Percentiles rank a stretch among this genome's conserved stretches.
Evolutionary conservation across 2,113 vertebrate genomes (phyloP).

Genomic region (Notiomystis cincta): DNA sequence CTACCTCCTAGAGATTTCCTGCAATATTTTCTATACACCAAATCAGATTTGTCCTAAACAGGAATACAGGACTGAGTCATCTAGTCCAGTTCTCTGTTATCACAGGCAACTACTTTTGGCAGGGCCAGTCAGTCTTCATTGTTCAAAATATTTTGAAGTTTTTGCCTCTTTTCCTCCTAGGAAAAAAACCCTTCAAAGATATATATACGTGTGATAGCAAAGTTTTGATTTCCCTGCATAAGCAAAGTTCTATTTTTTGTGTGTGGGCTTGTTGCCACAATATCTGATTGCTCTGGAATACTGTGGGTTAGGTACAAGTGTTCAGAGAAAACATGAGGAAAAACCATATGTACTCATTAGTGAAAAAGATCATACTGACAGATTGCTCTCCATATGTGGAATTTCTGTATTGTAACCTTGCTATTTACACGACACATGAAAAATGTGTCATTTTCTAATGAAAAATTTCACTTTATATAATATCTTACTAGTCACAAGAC

Average conservation of each 20-base stretch:
- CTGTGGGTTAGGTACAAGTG: constrained; percentile 33
- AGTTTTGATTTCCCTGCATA: not conserved
- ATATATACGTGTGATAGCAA: not conserved
- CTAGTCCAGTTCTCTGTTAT: not conserved
- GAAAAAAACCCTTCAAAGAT: not conserved
- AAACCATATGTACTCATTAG: constrained; percentile 52
- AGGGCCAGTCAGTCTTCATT: not conserved
- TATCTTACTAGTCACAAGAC: not conserved
- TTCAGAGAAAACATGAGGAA: constrained; percentile 32
- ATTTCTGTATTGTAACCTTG: not conserved
- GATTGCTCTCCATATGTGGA: constrained; percentile 47
- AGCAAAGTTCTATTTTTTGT: not conserved
- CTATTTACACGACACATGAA: constrained; percentile 5
- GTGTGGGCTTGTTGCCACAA: not conserved
- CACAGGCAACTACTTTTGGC: not conserved
- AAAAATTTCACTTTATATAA: not conserved
- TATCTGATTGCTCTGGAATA: constrained; percentile 37
- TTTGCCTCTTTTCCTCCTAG: not conserved
- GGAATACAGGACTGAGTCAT: not conserved
- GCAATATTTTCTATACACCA: not conserved
- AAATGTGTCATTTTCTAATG: constrained; percentile 30
- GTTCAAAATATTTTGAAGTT: not conserved
- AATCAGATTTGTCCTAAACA: not conserved
- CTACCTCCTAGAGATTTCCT: not conserved
- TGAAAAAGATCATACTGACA: constrained; percentile 50